phyloP scores from a whole-genome alignment of 2,888 invertebrate genomes.

The Drosophila dives region DNA sequence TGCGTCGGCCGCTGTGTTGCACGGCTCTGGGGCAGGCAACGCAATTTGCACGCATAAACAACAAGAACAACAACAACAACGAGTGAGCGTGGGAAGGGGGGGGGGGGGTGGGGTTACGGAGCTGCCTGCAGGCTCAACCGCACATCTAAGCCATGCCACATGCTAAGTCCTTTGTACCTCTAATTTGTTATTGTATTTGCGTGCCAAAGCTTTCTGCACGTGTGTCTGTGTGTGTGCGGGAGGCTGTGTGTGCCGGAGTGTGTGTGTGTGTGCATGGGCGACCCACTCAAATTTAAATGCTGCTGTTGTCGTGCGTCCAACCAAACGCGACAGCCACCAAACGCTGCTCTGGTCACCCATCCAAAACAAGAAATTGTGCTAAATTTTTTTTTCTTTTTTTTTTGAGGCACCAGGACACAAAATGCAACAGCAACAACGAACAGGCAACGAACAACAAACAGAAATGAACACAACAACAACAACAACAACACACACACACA shows the following conservation, averaged over 20 bases:
- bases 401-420: slow-evolving; percentile 59
- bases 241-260: slow-evolving; percentile 12
- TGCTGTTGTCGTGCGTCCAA: slow-evolving; percentile 74
- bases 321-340: slow-evolving; percentile 64
- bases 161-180: slow-evolving; percentile 79
- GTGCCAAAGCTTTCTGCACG: slow-evolving; percentile 60
- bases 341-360: slow-evolving; percentile 48
- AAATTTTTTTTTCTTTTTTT: slow-evolving; percentile 58
- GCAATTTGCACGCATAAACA: slow-evolving; percentile 75
- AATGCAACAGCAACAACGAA: slow-evolving; percentile 51
- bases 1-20: slow-evolving; percentile 29
- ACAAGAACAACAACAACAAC: slow-evolving; percentile 41
- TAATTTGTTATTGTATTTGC: slow-evolving; percentile 80
- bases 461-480: slow-evolving; percentile 20
- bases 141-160: slow-evolving; percentile 75
- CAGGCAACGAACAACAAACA: slow-evolving; percentile 29
- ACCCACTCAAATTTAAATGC: slow-evolving; percentile 67
- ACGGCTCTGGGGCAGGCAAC: slow-evolving; percentile 48
- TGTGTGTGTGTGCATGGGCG: slow-evolving; percentile 29
- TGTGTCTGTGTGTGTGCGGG: slow-evolving; percentile 1
- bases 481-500: slow-evolving; percentile 4
- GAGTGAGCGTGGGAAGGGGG: background rate
- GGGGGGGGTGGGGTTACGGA: background rate
- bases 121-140: slow-evolving; percentile 43
- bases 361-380: slow-evolving; percentile 73